phyloP scores from a whole-genome alignment of 2,113 vertebrate species.

The Labrus mixtus region DNA sequence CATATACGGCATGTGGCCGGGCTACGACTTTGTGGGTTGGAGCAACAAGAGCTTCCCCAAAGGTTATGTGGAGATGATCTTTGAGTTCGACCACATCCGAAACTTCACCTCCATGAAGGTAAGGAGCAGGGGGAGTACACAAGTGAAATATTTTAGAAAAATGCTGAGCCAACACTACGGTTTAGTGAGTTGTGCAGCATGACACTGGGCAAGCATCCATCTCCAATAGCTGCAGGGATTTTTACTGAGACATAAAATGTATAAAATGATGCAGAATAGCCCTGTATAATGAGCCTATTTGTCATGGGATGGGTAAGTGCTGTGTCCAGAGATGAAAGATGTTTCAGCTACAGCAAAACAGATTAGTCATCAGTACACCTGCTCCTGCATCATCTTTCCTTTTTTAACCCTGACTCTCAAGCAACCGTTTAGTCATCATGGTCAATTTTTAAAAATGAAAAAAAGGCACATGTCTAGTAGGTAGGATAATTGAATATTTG shows the following conservation, averaged over 20 bases:
- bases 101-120: slow-evolving; percentile 99
- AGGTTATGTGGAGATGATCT: slow-evolving; percentile 92
- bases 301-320: neutral
- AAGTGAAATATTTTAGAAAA: slow-evolving; percentile 1
- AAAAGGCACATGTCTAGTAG: neutral
- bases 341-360: slow-evolving; percentile 7
- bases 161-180: slow-evolving; percentile 9
- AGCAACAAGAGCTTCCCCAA: slow-evolving; percentile 88
- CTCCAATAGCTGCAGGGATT: slow-evolving; percentile 2
- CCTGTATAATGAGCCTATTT: slow-evolving; percentile 31
- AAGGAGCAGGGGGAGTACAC: neutral
- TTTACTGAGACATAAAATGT: slow-evolving; percentile 10
- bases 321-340: slow-evolving; percentile 13
- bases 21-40: slow-evolving; percentile 98
- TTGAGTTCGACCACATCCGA: slow-evolving; percentile 93
- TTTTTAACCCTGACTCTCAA: neutral
- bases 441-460: neutral
- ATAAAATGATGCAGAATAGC: slow-evolving; percentile 6
- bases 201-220: slow-evolving; percentile 1
- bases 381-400: neutral
- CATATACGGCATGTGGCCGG: slow-evolving; percentile 92
- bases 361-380: slow-evolving; percentile 29
- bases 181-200: neutral
- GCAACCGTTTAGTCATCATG: neutral
- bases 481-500: neutral